Conservation (phyloP, 2,113 vertebrate species). For the Perca fluviatilis region DNA sequence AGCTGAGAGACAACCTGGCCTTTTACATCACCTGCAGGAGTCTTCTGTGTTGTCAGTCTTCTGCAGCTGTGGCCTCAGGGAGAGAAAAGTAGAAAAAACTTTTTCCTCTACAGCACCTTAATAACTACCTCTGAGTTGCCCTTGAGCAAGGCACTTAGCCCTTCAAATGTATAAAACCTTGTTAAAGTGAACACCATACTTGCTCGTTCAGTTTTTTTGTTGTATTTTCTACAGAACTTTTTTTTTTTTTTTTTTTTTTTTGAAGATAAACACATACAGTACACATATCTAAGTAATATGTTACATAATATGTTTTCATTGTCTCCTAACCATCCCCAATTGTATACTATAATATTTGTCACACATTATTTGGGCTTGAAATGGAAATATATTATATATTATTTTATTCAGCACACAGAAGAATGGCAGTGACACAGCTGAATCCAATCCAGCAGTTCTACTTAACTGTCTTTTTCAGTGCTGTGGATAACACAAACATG, state of each 20-base stretch:
- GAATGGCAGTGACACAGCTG: neutral
- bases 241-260: too few relatives aligned
- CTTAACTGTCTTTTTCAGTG: neutral
- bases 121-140: slow-evolving; percentile 17
- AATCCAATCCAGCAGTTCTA: neutral
- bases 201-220: neutral
- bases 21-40: slow-evolving; percentile 48
- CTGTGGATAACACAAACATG: too few relatives aligned
- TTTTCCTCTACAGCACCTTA: neutral
- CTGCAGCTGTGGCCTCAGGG: slow-evolving; percentile 28
- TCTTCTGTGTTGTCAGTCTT: slow-evolving; percentile 43
- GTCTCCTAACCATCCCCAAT: neutral
- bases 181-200: neutral
- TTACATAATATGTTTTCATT: neutral
- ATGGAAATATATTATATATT: neutral
- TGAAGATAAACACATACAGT: neutral
- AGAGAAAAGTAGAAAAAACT: neutral
- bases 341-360: neutral
- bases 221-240: neutral
- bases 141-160: slow-evolving; percentile 32
- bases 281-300: neutral
- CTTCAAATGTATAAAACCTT: neutral
- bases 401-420: neutral
- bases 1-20: slow-evolving; percentile 53
- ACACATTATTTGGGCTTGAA: neutral